Conservation (phyloP, 2,113 vertebrate genomes). For the Sebastes fasciatus region DNA sequence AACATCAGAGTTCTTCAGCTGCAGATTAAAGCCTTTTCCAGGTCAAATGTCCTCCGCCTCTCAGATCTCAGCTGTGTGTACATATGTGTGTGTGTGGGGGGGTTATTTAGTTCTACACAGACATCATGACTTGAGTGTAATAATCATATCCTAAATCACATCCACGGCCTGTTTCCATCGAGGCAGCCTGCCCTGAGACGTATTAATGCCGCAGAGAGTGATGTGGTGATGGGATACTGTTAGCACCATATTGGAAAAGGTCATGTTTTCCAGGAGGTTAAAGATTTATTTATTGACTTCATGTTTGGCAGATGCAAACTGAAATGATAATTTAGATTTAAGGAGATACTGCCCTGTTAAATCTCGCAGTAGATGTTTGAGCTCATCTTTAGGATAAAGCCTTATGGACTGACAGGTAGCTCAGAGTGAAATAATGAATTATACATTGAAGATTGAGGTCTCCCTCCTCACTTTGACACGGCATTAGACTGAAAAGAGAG, state of each 20-base stretch:
- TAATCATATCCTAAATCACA: conserved; percentile 53
- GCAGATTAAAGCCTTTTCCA: conserved; percentile 80
- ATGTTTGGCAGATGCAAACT: not conserved
- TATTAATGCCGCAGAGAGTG: conserved; percentile 19
- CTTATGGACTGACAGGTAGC: not conserved
- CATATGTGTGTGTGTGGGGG: conserved; percentile 1
- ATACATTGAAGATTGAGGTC: not conserved
- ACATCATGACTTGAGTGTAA: conserved; percentile 50
- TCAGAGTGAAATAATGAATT: not conserved
- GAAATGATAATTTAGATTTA: not conserved
- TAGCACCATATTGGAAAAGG: conserved; percentile 6
- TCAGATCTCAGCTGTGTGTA: conserved; percentile 45
- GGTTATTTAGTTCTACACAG: conserved; percentile 34
- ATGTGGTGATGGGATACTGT: conserved; percentile 13
- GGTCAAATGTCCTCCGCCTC: conserved; percentile 71
- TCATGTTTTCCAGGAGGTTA: conserved; percentile 31
- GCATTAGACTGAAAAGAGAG: not conserved
- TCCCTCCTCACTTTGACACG: not conserved
- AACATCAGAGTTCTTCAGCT: conserved; percentile 68
- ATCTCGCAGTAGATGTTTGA: not conserved
- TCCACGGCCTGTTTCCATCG: conserved; percentile 28
- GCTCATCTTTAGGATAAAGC: not conserved
- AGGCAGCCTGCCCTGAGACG: conserved; percentile 17
- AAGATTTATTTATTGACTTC: not conserved
- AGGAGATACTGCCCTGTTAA: not conserved